Conservation (phyloP, 1,140 invertebrate species). For the Camponotus floridanus region DNA sequence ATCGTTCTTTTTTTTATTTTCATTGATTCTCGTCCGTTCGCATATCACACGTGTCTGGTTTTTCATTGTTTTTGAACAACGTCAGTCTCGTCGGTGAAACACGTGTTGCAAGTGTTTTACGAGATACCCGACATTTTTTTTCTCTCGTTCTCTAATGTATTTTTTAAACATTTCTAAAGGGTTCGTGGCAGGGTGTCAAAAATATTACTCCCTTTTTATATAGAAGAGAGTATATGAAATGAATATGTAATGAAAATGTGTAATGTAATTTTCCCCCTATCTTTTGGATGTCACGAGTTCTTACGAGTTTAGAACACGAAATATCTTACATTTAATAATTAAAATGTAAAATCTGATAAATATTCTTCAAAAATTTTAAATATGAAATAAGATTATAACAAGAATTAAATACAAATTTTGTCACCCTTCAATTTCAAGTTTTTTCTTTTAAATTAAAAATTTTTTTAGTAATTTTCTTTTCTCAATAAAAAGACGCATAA, state of each 20-base stretch:
- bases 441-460: background rate
- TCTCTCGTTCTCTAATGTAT: constrained; percentile 29
- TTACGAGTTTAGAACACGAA: background rate
- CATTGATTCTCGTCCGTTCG: constrained; percentile 22
- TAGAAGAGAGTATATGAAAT: background rate
- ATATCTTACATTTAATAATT: background rate
- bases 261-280: background rate
- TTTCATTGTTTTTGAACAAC: constrained; percentile 58
- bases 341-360: background rate
- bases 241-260: background rate
- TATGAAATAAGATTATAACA: background rate
- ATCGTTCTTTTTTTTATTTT: background rate
- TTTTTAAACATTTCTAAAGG: background rate
- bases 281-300: background rate
- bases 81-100: constrained; percentile 8
- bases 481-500: background rate
- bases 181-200: background rate
- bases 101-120: constrained; percentile 52
- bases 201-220: constrained; percentile 12
- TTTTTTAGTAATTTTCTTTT: background rate
- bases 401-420: background rate
- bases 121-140: constrained; percentile 40
- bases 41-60: constrained; percentile 32
- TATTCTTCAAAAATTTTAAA: background rate
- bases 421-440: background rate